Evolutionary conservation across 2,113 vertebrate genomes (phyloP), one percentile per base, ranked within the genome.

Genomic region (Apistogramma diplotaenia): DNA sequence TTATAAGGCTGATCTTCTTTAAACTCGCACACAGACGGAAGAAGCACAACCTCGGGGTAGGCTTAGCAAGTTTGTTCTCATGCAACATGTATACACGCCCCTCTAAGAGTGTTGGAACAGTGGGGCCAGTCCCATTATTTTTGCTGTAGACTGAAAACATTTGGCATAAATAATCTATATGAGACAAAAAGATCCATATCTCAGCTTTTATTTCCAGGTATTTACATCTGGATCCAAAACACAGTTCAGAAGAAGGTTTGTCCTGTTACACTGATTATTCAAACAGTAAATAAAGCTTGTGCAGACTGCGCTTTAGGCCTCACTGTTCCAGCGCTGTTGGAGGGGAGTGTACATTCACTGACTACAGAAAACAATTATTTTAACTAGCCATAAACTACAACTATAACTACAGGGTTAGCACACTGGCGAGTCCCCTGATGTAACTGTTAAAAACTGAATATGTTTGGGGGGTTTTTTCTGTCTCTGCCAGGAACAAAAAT

Each of bases 1-100:
- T 82, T 77, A 72, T 57, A 65, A 79, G 84, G 51, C 75, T 40
- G 78, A 84, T 78, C 70, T 76, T 70, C 70, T 83, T 82, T 76
- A 62, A 83, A 83, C 77, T 65, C 61, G n/a, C 51, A 59, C 61
- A 37, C n/a, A 81, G 43, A 62, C 0, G 1, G 43, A 59, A 67
- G 40, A 54, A 59, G 25, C n/a, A 65, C 49, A 61, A 72, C 53
- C 35, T 51, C 29, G 21, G 51, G 21, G 46, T 21, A n/a, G 70
- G 40, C 15, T 62, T 71, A 25, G 5, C 16, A 37, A 9, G 11
- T 70, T 72, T 56, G 6, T n/a, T 54, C 31, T 37, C 43, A 9
- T 23, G n/a, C 33, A 57, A 27, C 71, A 51, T 72, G 13, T 21
- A 62, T 65, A 18, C 3, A 35, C 3, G 33, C 33, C 33, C 33